Percentiles rank a stretch among this genome's conserved stretches.
phyloP scores from a whole-genome alignment of 2,888 invertebrate species.

The Eilema caniola region DNA sequence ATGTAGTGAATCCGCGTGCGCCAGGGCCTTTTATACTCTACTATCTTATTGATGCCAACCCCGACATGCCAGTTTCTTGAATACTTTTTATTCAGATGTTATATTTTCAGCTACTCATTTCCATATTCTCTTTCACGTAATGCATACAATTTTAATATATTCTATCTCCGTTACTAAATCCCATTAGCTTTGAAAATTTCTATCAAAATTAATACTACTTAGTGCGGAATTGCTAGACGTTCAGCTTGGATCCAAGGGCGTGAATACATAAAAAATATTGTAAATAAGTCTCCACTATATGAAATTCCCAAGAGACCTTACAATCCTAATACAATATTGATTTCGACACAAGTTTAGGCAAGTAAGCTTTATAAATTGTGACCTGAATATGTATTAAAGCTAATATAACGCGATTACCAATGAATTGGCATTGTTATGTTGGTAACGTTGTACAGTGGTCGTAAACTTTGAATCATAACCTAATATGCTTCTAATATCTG shows the following conservation, averaged over 20 bases:
- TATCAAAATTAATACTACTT: no score
- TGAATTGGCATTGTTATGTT: slow-evolving; percentile 9
- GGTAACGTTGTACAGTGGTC: slow-evolving; percentile 6
- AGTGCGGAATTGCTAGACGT: no score
- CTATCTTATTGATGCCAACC: no score
- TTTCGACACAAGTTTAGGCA: slow-evolving; percentile 7
- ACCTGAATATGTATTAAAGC: slow-evolving; percentile 12
- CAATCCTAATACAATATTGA: slow-evolving; percentile 9
- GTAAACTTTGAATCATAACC: slow-evolving; percentile 18
- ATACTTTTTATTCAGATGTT: no score
- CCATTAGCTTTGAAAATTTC: no score
- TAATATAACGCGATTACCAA: neutral
- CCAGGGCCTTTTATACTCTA: no score
- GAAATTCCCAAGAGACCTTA: neutral
- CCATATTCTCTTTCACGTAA: no score
- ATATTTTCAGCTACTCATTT: no score
- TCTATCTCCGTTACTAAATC: no score
- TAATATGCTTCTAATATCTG: slow-evolving; percentile 25
- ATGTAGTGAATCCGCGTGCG: no score
- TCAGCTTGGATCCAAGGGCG: neutral
- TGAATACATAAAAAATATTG: neutral
- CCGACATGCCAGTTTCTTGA: no score
- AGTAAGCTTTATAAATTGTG: slow-evolving; percentile 4
- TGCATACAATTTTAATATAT: no score
- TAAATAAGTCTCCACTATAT: neutral